A percentile compares a stretch with the other conserved stretches of the same genome.
Evolutionary conservation across 2,888 invertebrate species (phyloP).

Genomic region (Patella pellucida): DNA sequence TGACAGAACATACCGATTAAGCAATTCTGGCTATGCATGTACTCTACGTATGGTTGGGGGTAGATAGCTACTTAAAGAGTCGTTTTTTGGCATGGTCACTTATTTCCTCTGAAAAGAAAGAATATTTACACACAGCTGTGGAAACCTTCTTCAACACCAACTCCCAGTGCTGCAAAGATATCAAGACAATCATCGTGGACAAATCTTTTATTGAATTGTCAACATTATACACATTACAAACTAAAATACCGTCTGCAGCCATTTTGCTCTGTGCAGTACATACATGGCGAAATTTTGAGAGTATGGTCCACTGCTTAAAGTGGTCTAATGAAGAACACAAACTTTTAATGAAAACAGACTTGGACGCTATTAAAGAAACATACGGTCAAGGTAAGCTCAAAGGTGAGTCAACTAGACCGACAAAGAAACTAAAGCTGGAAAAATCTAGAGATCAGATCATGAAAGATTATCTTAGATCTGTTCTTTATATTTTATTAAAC

Average conservation of each 20-base stretch:
- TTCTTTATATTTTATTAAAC: background rate
- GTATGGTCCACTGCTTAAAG: background rate
- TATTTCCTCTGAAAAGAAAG: background rate
- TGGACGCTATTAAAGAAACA: no score
- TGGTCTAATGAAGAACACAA: background rate
- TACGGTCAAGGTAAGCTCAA: no score
- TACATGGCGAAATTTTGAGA: background rate
- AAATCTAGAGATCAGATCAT: no score
- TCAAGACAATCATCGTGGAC: background rate
- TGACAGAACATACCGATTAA: background rate
- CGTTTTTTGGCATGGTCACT: background rate
- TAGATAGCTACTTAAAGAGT: background rate
- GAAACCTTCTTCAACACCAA: background rate
- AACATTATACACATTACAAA: background rate
- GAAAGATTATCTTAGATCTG: no score
- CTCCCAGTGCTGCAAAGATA: background rate
- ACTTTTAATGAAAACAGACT: background rate
- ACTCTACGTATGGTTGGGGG: background rate
- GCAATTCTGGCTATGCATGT: slow-evolving; percentile 2
- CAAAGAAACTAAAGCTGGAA: no score
- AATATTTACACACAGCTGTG: background rate
- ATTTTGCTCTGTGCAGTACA: background rate
- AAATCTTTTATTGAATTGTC: background rate
- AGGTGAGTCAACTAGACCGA: no score
- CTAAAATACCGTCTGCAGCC: background rate